Evolutionary conservation across 2,888 invertebrate genomes (phyloP), one percentile per base, ranked within the genome.

Genomic region (Atethmia centrago): DNA sequence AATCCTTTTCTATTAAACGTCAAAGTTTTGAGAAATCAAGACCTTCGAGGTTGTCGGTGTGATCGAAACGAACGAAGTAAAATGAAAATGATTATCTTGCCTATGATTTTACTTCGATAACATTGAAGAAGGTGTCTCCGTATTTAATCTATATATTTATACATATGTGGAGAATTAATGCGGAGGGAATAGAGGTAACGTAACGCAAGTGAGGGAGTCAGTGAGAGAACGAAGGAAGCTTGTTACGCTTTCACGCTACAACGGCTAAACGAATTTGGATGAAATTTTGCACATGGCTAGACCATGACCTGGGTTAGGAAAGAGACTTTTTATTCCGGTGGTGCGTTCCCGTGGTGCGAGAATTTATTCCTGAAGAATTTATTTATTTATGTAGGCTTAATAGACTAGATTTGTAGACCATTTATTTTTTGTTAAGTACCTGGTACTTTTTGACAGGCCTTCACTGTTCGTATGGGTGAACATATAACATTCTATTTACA

Each of bases 1-100:
- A 83, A 83, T 82, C 74, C 69, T 5, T 76, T 71, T 71, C 79
- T 79, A 67, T 74, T 75, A 82, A 76, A 74, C 71, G 61, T 40
- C 42, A 78, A 80, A 83, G 64, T 82, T 85, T 71, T 14, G 21
- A 45, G 16, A 40, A 77, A 51, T 67, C n/a, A 19, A 25, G 36
- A n/a, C 36, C 42, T n/a, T 45, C 14, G 21, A 59, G n/a, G 28
- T 59, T 67, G 66, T 68, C 70, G 62, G 68, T 78, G 59, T 42
- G 40, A 56, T 68, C 74, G 21, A 28, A 55, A 56, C 9, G 63
- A 53, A 65, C 47, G 61, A 58, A 64, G 51, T 25, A 25, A 62
- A 40, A 51, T 40, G 16, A 47, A 61, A 71, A 73, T 77, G 42
- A 58, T 69, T 63, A 64, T 53, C 36, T 36, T 72, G 19, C 9